A percentile compares a stretch with the other conserved stretches of the same genome.
These are phyloP conservation scores for Pristiophorus japonicus DNA, from an alignment of 2,113 vertebrate genomes.

Conservation along the genomic window DNA sequence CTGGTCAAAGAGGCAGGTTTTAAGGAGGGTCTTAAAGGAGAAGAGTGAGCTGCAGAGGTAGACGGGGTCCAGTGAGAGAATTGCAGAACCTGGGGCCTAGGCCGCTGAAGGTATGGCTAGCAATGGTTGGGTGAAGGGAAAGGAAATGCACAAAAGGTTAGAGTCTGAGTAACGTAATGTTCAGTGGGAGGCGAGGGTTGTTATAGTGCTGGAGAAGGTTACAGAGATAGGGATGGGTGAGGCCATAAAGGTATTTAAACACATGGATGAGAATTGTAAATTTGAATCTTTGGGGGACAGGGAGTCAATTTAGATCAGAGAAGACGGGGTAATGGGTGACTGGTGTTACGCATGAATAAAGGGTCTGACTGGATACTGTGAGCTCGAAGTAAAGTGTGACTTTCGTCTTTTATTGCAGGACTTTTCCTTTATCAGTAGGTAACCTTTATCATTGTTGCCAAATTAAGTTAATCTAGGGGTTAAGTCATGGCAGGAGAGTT, in stretches of 20 bases:
- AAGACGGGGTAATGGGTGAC: neutral
- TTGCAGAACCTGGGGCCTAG: neutral
- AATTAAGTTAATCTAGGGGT: too few species aligned
- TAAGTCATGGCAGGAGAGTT: too few species aligned
- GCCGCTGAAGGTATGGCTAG: neutral
- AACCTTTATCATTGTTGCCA: too few species aligned
- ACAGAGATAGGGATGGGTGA: neutral
- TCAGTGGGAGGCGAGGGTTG: neutral
- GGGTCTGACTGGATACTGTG: too few species aligned
- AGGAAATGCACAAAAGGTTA: neutral
- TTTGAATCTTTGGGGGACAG: neutral
- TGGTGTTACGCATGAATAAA: too few species aligned
- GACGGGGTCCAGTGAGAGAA: too few species aligned
- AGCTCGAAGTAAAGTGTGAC: too few species aligned
- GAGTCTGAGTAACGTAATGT: neutral
- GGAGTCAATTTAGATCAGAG: neutral
- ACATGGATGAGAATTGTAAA: neutral
- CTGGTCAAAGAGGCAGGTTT: too few species aligned
- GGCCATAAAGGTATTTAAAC: neutral
- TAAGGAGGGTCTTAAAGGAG: too few species aligned
- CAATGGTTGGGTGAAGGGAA: neutral
- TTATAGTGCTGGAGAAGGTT: neutral
- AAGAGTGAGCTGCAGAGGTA: too few species aligned
- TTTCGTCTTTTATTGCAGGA: too few species aligned
- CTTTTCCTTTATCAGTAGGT: too few species aligned